Evolutionary conservation across 2,888 invertebrate species (phyloP), one percentile per base, ranked within the genome.

Genomic region (Hylaea fasciaria): DNA sequence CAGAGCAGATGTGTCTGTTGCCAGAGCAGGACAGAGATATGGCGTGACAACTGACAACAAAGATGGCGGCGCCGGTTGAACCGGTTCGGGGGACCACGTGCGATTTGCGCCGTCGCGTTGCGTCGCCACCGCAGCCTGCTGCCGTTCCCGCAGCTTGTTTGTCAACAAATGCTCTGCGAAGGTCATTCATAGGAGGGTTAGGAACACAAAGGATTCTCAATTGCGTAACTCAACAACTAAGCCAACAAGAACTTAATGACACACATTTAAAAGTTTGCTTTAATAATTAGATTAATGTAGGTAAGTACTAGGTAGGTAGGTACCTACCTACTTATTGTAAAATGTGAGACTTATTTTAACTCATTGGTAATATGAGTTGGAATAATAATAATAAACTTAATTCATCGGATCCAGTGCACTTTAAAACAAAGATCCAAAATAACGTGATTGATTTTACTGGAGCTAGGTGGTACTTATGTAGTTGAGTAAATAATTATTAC

Each of bases 41-140:
- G 88, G 91, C 91, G 91, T 91, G 91, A 92, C 85, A 91, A 90
- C 86, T 91, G 91, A 92, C 85, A 91, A 90, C 86, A 90, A 91
- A 90, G 72, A 91, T 91, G 91, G 91, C 89, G 85, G 78, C 75
- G 86, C 89, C 87, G 89, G 89, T 85, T 77, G 82, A 84, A 86
- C 90, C 85, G 91, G 89, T 89, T 85, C 68, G 77, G 73, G 73
- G 77, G 76, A 87, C 91, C 92, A 91, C 91, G 91, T 91, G 91
- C 86, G 83, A 83, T 81, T 78, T 82, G 83, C 87, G 61, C 56
- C 61, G 56, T 48, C 43, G 55, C 44, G 45, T 7, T 7, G 28
- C 28, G 28, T 5, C 28, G n/a, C n/a, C n/a, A n/a, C 32, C 32
- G 83, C 73, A 1, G 41, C 82, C 83, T 81, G 78, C 83, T 81